Base-by-base conservation (phyloP, 2,797 vertebrate genomes). In the Epinephelus awoara region DNA sequence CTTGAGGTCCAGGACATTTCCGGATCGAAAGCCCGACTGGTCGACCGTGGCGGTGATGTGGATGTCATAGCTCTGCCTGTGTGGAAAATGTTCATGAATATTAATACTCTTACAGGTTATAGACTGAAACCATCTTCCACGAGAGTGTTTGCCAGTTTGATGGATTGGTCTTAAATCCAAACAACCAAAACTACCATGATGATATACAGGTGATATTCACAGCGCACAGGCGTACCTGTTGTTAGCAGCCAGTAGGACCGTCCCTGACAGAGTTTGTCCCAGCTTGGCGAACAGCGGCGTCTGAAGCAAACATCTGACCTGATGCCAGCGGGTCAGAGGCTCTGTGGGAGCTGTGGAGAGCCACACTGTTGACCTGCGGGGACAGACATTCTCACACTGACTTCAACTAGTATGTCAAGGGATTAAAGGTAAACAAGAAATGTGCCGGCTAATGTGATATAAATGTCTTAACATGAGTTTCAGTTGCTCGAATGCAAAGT, bases 41-140 rank as follows among this genome's bases (percentile, higher is more conserved):
- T 97, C 95, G 9, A 96, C 94, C 14, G 94, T 87, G 11, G 92
- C 95, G 61, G 93, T 88, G 67, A 96, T 96, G 81, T 96, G 93
- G 92, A 97, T 95, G 83, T 96, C 95, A 29, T 96, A 96, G 89
- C 94, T 97, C 83, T 96, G 94, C 80, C 95, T 96, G 82, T 73
- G 54, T 79, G 17, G 27, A 51, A 4, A 38, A 25, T 11, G 6
- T 19, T 38, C 8, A 3, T 11, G 21, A 40, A 25, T 9, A 7
- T 47, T 27, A 17, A 61, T 54, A 25, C 4, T 23, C 21, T 64
- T 17, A 17, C 34, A 29, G 34, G 17, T 50, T 46, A 46, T 0
- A 42, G 46, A 58, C 42, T 12, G 34, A 29, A 8, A 49, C 17
- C 13, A 15, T 23, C 51, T 27, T 44, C 18, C 6, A 5, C n/a